Evolutionary conservation across 2,888 invertebrate species (phyloP), one percentile per base, ranked within the genome.

Genomic region (Falcaria lacertinaria): DNA sequence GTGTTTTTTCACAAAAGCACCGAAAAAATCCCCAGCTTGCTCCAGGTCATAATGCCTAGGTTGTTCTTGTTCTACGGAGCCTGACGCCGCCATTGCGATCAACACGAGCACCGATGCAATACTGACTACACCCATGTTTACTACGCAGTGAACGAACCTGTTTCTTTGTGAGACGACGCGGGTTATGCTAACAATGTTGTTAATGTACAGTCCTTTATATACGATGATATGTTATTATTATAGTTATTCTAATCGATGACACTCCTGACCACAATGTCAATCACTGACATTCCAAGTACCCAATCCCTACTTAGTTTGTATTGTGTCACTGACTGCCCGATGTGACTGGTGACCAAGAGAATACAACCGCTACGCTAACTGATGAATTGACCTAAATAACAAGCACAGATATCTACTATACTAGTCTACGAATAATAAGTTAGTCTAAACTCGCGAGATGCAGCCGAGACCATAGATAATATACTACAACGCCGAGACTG

Each of bases 1-100:
- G 44, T 57, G 48, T 0, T 74, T 63, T 36, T 59, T 54, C 0
- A 71, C 47, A 44, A 69, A 80, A n/a, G 63, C 33, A 0, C 64
- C 63, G 25, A 78, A 80, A 7, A 70, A 28, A 0, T 15, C 33
- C 0, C 47, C 46, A 0, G 70, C 70, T 4, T 74, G 38, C 2
- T 41, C 43, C 6, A 73, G 0, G 16, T 78, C 61, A 50, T 67
- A 77, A 33, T 48, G 3, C 41, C 46, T 57, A 57, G 28, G 28
- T 7, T 28, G 28, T 0, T n/a, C n/a, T n/a, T n/a, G n/a, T 13
- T 41, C 19, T 35, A 25, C 28, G 37, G 45, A 37, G 25, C 41
- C 6, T 48, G 44, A 47, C 40, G 39, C 41, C 33, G 58, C 58
- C 55, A 65, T 61, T 41, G 52, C 52, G 34, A 51, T 38, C 32